Evolutionary conservation across 2,888 invertebrate genomes (phyloP).

Genomic region (Dyspetes luteomarginatus): DNA sequence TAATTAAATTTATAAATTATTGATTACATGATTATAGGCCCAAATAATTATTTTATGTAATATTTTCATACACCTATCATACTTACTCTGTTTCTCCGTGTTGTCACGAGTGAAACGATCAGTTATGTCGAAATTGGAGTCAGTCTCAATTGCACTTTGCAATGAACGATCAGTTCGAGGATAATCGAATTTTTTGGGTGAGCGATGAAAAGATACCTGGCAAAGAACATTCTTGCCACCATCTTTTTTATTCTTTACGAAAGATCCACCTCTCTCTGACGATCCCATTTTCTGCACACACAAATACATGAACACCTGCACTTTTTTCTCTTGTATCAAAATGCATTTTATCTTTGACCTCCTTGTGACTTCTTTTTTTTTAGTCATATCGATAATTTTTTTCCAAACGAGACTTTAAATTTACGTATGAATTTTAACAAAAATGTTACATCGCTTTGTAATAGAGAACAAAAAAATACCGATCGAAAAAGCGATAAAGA

Average conservation of each 20-base stretch:
- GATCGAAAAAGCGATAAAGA: no score
- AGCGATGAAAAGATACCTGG: constrained; percentile 65
- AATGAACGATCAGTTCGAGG: constrained; percentile 10
- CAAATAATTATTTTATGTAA: no score
- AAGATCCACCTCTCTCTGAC: constrained; percentile 37
- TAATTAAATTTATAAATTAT: no score
- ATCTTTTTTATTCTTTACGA: constrained; percentile 62
- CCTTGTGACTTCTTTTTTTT: no score
- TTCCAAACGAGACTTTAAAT: no score
- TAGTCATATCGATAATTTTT: no score
- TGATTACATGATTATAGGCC: no score
- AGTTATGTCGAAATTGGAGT: constrained; percentile 43
- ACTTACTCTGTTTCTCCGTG: constrained; percentile 56
- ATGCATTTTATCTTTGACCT: background rate
- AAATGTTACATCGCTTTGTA: no score
- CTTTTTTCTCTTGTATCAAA: background rate
- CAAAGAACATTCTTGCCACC: constrained; percentile 63
- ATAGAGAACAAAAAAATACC: no score
- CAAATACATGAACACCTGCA: constrained; percentile 5
- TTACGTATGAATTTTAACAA: no score
- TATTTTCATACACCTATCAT: background rate
- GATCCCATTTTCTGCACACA: constrained; percentile 51
- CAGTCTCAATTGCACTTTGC: constrained; percentile 31
- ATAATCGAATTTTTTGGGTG: constrained; percentile 42
- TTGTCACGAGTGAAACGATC: constrained; percentile 33